Percentiles rank a stretch among this genome's conserved stretches.
These are phyloP conservation scores for Corythoichthys intestinalis DNA, from an alignment of 2,113 vertebrate species.

Conservation along the genomic window DNA sequence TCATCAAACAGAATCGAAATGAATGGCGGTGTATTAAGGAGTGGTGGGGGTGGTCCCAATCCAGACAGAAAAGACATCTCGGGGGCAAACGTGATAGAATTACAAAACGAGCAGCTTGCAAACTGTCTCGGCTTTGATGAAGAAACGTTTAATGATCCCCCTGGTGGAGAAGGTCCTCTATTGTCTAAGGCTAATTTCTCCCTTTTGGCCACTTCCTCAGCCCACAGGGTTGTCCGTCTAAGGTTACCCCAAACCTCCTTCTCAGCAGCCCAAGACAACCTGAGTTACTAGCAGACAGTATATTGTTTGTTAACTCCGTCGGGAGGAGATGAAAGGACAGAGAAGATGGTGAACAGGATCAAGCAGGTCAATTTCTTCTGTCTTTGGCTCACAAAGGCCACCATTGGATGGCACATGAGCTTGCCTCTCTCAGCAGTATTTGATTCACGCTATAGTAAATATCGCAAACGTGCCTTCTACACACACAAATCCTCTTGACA, in stretches of 20 bases:
- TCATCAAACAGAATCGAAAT: slow-evolving; percentile 77
- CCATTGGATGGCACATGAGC: slow-evolving; percentile 64
- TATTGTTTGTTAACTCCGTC: slow-evolving; percentile 76
- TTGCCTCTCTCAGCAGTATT: slow-evolving; percentile 56
- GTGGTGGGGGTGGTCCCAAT: slow-evolving; percentile 62
- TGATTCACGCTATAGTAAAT: slow-evolving; percentile 78
- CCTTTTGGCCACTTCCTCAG: slow-evolving; percentile 80
- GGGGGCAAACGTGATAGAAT: slow-evolving; percentile 82
- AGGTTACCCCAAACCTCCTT: slow-evolving; percentile 67
- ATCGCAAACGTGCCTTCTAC: slow-evolving; percentile 69
- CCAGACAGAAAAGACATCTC: slow-evolving; percentile 65
- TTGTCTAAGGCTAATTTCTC: slow-evolving; percentile 85
- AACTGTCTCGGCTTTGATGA: slow-evolving; percentile 89
- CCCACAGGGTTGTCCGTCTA: slow-evolving; percentile 71
- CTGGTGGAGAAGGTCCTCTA: slow-evolving; percentile 84
- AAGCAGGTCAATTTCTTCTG: slow-evolving; percentile 78
- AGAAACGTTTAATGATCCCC: slow-evolving; percentile 89
- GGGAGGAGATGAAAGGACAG: slow-evolving; percentile 72
- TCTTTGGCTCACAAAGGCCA: slow-evolving; percentile 75
- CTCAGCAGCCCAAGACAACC: slow-evolving; percentile 60
- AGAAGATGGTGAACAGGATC: slow-evolving; percentile 68
- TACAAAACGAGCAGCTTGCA: slow-evolving; percentile 90
- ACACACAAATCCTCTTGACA: slow-evolving; percentile 70
- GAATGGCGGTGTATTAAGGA: slow-evolving; percentile 56
- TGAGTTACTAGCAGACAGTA: slow-evolving; percentile 65